These are phyloP conservation scores for Bos javanicus DNA, from an alignment of 2,113 vertebrate genomes.

Conservation along the genomic window DNA sequence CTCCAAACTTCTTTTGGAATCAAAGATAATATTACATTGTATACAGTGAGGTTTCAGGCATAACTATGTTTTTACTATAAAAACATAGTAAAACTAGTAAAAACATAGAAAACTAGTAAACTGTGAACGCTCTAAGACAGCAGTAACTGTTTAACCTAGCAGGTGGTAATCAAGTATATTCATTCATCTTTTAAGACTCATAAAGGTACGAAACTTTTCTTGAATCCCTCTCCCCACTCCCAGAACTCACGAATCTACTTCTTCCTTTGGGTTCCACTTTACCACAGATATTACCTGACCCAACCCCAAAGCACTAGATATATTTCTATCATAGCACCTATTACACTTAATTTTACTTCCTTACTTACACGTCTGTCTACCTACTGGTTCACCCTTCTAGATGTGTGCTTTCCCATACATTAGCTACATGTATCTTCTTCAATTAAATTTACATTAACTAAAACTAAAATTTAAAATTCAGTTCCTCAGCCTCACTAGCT, in stretches of 20 bases:
- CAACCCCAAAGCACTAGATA: neutral
- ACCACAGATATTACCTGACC: neutral
- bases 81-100: no score
- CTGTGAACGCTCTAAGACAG: neutral
- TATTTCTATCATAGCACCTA: neutral
- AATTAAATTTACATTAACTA: neutral
- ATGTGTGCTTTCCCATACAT: neutral
- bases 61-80: neutral
- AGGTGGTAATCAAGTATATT: neutral
- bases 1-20: slow-evolving; percentile 26
- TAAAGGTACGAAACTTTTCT: neutral
- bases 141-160: neutral
- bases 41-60: neutral
- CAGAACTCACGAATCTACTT: neutral
- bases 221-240: neutral
- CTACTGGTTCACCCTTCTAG: neutral
- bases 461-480: slow-evolving; percentile 29
- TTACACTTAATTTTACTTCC: neutral
- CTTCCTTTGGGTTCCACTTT: neutral
- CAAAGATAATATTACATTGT: neutral
- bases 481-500: neutral
- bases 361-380: slow-evolving; percentile 22
- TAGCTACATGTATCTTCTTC: neutral
- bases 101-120: neutral
- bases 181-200: slow-evolving; percentile 31